Percentiles rank a stretch among this genome's conserved stretches.
phyloP scores from a whole-genome alignment of 2,797 vertebrate species.

The Trichosurus vulpecula region DNA sequence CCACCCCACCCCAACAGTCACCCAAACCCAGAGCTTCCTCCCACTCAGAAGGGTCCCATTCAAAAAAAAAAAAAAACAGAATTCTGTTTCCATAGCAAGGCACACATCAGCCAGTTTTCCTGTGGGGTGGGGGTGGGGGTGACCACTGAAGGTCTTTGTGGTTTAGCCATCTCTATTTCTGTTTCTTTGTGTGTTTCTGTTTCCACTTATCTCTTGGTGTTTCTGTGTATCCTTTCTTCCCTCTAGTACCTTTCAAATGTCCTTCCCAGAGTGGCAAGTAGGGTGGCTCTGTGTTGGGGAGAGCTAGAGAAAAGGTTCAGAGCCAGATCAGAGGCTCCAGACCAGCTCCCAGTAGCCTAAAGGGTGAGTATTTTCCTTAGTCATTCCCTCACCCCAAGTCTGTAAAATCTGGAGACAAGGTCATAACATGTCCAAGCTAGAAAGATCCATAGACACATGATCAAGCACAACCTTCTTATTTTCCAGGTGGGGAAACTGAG shows the following conservation, averaged over 20 bases:
- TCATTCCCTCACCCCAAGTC: background rate
- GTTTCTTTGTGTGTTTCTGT: conserved; percentile 11
- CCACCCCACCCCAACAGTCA: no score
- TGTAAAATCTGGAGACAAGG: background rate
- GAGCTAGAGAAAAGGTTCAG: background rate
- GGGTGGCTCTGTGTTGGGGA: background rate
- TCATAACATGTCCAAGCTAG: background rate
- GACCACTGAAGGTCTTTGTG: background rate
- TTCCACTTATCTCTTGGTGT: background rate
- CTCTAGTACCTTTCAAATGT: background rate
- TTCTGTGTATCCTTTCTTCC: conserved; percentile 3
- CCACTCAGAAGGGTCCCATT: conserved; percentile 36
- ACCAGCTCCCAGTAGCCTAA: background rate
- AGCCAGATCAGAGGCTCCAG: background rate
- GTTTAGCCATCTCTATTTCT: conserved; percentile 15
- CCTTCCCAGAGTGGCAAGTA: background rate
- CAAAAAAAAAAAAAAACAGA: conserved; percentile 27
- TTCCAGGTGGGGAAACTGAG: background rate
- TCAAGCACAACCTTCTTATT: background rate
- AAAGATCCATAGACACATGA: background rate
- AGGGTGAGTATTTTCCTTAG: background rate
- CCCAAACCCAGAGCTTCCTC: conserved; percentile 3
- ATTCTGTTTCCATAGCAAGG: background rate
- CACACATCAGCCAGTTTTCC: conserved; percentile 55
- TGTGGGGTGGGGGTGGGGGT: background rate